Base-by-base conservation (phyloP, 1,140 invertebrate species). In the Musca vetustissima region DNA sequence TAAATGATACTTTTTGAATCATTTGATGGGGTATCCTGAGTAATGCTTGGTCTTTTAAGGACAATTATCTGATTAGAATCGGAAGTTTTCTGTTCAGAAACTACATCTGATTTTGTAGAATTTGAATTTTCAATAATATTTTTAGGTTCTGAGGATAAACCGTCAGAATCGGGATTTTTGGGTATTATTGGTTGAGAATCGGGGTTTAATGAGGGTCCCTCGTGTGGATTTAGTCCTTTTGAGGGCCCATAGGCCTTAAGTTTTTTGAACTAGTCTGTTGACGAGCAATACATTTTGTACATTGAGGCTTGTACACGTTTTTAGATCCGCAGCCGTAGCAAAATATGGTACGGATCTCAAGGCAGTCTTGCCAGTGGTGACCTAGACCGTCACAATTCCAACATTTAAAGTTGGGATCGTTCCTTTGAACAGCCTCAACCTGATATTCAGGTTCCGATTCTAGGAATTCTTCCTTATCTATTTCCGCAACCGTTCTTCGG, bases 241-340 rank as follows among this genome's bases (percentile, higher is more conserved):
- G 61, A 64, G 14, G 17, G 11, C 21, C 47, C 36, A 21, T 21
- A 22, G 8, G 36, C 11, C 9, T 15, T 15, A 52, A 14, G 24
- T 69, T 66, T 69, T 49, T 43, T 24, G 59, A 49, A 69, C 28
- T 66, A n/a, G n/a, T n/a, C n/a, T n/a, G n/a, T n/a, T n/a, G n/a
- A n/a, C n/a, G n/a, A n/a, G n/a, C n/a, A n/a, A n/a, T n/a, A n/a
- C n/a, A n/a, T n/a, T n/a, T n/a, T n/a, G n/a, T n/a, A n/a, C n/a
- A n/a, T n/a, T n/a, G 69, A 7, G 64, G 69, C 28, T 70, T 70
- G n/a, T 70, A 70, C 24, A 49, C 47, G 52, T 64, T 65, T 17
- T 69, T 69, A 28, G 50, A 32, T 1, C 69, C 64, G 32, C 69
- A 70, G 32, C 69, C 64, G 22, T 66, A 66, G 17, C 50, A 70